Conservation (phyloP, 2,888 invertebrate species). For the Xanthorhoe designata region DNA sequence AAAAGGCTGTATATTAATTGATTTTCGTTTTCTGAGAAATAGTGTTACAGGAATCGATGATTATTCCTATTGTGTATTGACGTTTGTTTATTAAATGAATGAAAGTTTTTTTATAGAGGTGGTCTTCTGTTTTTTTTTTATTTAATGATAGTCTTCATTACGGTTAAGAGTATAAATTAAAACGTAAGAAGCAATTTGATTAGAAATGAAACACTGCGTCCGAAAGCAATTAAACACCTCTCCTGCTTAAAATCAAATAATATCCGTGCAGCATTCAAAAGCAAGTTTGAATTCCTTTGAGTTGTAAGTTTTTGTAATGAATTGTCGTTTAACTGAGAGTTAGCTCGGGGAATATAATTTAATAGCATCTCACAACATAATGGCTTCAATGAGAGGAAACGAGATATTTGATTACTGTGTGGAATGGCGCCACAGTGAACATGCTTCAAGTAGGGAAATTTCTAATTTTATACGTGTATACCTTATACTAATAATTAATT, state of each 20-base stretch:
- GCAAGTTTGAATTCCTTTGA: conserved; percentile 45
- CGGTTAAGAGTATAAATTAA: no score
- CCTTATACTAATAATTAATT: background rate
- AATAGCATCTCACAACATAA: conserved; percentile 50
- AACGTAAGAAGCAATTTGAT: conserved; percentile 13
- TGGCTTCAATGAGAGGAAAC: conserved; percentile 49
- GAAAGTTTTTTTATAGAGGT: no score
- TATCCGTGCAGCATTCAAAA: conserved; percentile 40
- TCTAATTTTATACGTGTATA: background rate
- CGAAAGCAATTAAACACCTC: conserved; percentile 41
- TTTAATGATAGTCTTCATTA: no score
- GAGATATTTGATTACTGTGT: conserved; percentile 46
- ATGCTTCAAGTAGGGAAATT: conserved; percentile 4
- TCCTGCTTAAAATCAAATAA: conserved; percentile 44
- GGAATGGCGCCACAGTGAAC: conserved; percentile 33
- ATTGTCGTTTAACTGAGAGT: conserved; percentile 42
- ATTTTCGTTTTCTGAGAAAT: no score
- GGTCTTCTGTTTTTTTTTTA: no score
- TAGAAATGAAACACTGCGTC: conserved; percentile 33
- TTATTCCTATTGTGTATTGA: no score
- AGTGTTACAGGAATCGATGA: no score
- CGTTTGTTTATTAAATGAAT: no score
- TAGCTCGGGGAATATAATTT: conserved; percentile 51
- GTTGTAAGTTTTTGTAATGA: conserved; percentile 44
- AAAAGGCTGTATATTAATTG: no score